Evolutionary conservation across 2,888 invertebrate genomes (phyloP), one percentile per base, ranked within the genome.

Genomic region (Nomada ferruginata): DNA sequence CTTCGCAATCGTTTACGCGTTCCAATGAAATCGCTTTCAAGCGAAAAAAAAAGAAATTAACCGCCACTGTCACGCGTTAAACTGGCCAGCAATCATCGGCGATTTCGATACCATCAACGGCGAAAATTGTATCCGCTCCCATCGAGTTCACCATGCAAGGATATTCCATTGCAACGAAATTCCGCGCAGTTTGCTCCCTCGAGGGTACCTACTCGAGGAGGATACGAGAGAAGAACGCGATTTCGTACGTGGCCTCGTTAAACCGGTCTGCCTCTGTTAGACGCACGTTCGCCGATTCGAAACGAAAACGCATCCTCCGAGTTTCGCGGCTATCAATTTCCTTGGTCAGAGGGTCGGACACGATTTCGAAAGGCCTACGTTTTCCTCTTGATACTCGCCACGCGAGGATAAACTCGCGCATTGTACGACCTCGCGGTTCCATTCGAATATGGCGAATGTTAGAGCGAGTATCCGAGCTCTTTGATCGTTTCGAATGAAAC

Each of bases 171-270:
- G 65, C 13, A 47, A 5, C 18, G 66, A 66, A 66, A 73, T 73
- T 47, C 47, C 18, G 47, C 47, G 29, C 44, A 18, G 57, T n/a
- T 61, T 18, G 20, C 50, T 53, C 61, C 29, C 53, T 15, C 44
- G 61, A 26, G 52, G 55, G 36, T 36, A 36, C 36, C 15, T 47
- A 29, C 1, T 36, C 66, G 52, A 53, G 57, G 52, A 63, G 50
- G 42, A 55, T 72, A 69, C 69, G 81, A 36, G 64, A 72, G 73
- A 69, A 60, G 75, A 72, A 63, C 57, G 64, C 47, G 57, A 60
- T 77, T 81, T 70, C 66, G 71, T 74, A 23, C 55, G 61, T 74
- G 81, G 75, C 82, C 82, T 82, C 74, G 74, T 82, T 82, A 82
- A 82, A 82, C 79, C 79, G 82, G 82, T 82, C 81, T 66, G 61